Evolutionary conservation across 2,797 vertebrate genomes (phyloP).

Genomic region (Enteromius anoplus): DNA sequence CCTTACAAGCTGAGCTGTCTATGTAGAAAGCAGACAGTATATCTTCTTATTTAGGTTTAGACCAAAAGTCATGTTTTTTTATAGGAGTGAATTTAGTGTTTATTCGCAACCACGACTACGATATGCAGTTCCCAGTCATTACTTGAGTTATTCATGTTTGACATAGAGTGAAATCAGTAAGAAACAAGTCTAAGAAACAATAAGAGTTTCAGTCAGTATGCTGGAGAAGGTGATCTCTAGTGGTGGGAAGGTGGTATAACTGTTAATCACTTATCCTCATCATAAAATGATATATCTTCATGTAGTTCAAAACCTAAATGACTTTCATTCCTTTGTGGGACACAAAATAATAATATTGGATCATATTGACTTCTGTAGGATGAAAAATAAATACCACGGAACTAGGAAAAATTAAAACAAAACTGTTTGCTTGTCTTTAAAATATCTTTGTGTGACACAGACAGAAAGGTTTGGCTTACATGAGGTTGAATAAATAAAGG

Average conservation of each 20-base stretch:
- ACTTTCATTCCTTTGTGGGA: no score
- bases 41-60: not conserved
- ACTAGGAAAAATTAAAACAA: not conserved
- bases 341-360: no score
- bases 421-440: not conserved
- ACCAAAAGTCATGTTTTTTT: not conserved
- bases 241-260: not conserved
- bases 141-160: not conserved
- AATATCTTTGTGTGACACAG: not conserved
- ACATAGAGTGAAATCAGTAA: not conserved
- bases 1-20: not conserved
- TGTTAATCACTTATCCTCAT: not conserved
- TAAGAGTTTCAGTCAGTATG: not conserved
- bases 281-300: not conserved
- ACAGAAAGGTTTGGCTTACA: not conserved
- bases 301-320: not conserved
- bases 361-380: not conserved
- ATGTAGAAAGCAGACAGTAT: not conserved
- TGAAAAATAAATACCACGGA: not conserved
- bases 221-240: not conserved
- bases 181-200: not conserved
- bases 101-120: not conserved
- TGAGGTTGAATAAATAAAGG: not conserved
- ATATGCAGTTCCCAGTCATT: not conserved
- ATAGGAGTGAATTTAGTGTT: not conserved